Conservation (phyloP, 2,888 invertebrate genomes). For the Tachina lurida region DNA sequence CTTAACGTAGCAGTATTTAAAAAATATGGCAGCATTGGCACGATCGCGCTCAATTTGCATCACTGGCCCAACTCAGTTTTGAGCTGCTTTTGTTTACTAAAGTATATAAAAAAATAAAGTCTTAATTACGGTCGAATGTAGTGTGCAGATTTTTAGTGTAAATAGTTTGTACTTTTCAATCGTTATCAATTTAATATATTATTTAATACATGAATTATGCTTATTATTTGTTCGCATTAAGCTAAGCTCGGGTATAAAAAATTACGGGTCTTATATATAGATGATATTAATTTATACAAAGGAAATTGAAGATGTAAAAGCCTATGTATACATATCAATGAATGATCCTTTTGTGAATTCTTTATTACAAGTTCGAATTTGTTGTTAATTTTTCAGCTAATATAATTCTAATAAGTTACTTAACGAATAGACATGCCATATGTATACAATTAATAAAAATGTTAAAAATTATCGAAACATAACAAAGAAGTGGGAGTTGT, state of each 20-base stretch:
- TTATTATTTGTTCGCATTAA: slow-evolving; percentile 1
- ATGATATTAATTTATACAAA: background rate
- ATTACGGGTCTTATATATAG: background rate
- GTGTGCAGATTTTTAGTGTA: slow-evolving; percentile 11
- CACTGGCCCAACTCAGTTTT: slow-evolving; percentile 28
- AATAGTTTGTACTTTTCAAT: slow-evolving; percentile 20
- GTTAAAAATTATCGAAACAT: background rate
- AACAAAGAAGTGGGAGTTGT: background rate
- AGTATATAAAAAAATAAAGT: slow-evolving; percentile 19
- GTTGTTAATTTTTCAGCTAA: background rate
- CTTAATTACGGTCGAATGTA: slow-evolving; percentile 14
- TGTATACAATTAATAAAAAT: background rate
- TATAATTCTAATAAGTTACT: background rate
- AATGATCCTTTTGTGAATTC: background rate
- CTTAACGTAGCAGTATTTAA: background rate
- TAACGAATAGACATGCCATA: background rate
- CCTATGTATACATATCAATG: background rate
- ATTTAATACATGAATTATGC: slow-evolving; percentile 5
- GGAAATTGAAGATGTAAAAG: background rate
- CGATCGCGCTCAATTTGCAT: background rate
- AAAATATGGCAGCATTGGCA: background rate
- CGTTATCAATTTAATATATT: slow-evolving; percentile 26
- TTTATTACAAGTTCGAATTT: background rate
- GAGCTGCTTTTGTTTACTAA: slow-evolving; percentile 46
- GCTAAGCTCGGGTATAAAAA: background rate